phyloP scores from a whole-genome alignment of 2,113 vertebrate species.

The Hyla sarda region DNA sequence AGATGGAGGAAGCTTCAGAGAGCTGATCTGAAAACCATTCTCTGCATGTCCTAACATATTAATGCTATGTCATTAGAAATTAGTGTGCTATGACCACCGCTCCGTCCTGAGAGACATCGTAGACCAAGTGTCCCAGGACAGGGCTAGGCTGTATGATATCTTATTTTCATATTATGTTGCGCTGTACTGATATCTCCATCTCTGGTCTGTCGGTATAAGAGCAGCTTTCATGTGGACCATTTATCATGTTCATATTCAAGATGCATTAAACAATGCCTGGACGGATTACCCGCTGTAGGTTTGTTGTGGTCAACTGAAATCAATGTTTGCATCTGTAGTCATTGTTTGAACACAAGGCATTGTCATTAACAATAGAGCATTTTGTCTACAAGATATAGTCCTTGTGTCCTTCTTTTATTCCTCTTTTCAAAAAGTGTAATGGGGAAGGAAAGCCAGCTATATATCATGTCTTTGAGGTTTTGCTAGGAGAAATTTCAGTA shows the following conservation, averaged over 20 bases:
- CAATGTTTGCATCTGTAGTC: constrained; percentile 38
- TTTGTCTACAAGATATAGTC: neutral
- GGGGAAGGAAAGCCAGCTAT: neutral
- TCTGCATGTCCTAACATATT: constrained; percentile 57
- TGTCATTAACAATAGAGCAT: constrained; percentile 19
- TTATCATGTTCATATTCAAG: constrained; percentile 34
- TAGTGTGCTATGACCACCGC: constrained; percentile 45
- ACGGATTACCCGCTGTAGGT: constrained; percentile 30
- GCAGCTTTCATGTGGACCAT: neutral
- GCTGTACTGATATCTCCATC: neutral
- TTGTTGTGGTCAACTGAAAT: constrained; percentile 2
- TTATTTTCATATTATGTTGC: neutral
- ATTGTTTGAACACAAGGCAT: neutral
- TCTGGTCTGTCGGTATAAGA: neutral
- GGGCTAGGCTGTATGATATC: constrained; percentile 7
- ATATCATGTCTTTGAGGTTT: neutral
- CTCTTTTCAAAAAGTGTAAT: neutral
- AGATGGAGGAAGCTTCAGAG: constrained; percentile 39
- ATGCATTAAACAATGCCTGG: constrained; percentile 19
- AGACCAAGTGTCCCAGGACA: constrained; percentile 7
- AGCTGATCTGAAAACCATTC: constrained; percentile 59
- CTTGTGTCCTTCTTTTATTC: neutral
- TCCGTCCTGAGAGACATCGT: constrained; percentile 34
- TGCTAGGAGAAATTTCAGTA: neutral
- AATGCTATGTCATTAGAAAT: constrained; percentile 54